Conservation (phyloP, 2,113 vertebrate species). For the Psettodes erumei region DNA sequence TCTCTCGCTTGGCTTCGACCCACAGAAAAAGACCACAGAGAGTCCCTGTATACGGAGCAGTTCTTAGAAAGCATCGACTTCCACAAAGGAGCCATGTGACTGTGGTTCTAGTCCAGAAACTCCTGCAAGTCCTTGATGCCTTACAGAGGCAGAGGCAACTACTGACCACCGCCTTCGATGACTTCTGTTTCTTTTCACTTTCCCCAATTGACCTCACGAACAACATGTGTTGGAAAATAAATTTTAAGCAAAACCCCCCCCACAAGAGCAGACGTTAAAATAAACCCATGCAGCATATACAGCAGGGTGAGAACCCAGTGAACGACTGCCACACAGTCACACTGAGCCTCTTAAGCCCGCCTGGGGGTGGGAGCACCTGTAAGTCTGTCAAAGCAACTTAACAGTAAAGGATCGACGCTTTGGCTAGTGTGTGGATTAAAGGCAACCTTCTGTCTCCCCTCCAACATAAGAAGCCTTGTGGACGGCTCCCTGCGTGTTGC, state of each 20-base stretch:
- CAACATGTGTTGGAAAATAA: background rate
- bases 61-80: slow-evolving; percentile 68
- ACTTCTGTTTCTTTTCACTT: background rate
- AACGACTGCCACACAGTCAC: background rate
- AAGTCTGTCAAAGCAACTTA: slow-evolving; percentile 51
- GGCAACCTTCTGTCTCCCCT: slow-evolving; percentile 49
- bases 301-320: background rate
- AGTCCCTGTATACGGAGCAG: slow-evolving; percentile 66
- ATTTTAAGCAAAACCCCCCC: background rate
- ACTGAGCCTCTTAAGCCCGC: slow-evolving; percentile 58
- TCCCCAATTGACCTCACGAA: background rate
- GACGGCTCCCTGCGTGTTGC: slow-evolving; percentile 7
- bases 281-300: slow-evolving; percentile 7
- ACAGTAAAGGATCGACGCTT: slow-evolving; percentile 18
- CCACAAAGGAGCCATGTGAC: slow-evolving; percentile 72
- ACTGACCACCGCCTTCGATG: background rate
- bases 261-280: slow-evolving; percentile 1
- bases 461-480: slow-evolving; percentile 33
- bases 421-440: slow-evolving; percentile 64
- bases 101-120: background rate
- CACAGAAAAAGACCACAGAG: slow-evolving; percentile 68
- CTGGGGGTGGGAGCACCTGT: slow-evolving; percentile 46
- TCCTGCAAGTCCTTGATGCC: background rate
- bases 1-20: slow-evolving; percentile 47
- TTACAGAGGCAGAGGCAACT: background rate